phyloP scores from a whole-genome alignment of 2,797 vertebrate species.

The Chaetodon trifasciatus region DNA sequence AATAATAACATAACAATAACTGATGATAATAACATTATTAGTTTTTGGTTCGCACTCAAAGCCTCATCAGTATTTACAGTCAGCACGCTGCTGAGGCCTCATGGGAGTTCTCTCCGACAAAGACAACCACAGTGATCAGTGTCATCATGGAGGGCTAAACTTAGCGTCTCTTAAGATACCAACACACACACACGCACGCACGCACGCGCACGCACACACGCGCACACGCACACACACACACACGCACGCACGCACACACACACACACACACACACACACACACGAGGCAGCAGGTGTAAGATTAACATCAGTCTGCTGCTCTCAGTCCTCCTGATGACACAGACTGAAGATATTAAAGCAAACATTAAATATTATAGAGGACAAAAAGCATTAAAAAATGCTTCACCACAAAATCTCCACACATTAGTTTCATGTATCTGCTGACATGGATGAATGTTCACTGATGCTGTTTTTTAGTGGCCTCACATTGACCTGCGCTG shows the following conservation, averaged over 20 bases:
- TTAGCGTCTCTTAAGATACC: constrained; percentile 25
- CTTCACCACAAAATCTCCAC: too few relatives aligned
- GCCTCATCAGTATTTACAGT: background rate
- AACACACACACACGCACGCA: background rate
- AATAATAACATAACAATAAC: too few relatives aligned
- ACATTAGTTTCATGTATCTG: too few relatives aligned
- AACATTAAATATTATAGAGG: background rate
- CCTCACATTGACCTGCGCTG: too few relatives aligned
- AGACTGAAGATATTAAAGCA: constrained; percentile 1
- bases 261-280: constrained; percentile 2
- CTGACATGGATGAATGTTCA: too few relatives aligned
- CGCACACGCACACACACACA: constrained; percentile 4
- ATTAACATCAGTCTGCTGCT: constrained; percentile 42
- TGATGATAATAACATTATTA: too few relatives aligned
- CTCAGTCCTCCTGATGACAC: constrained; percentile 5
- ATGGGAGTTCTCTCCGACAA: constrained; percentile 9
- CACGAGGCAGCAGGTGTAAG: constrained; percentile 54
- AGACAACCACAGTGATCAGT: constrained; percentile 29
- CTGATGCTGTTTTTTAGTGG: too few relatives aligned
- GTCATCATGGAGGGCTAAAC: constrained; percentile 29
- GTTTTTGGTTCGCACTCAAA: too few relatives aligned
- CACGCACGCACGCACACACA: constrained; percentile 11
- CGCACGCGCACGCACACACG: constrained; percentile 5
- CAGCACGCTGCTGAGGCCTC: background rate
- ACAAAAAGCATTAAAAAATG: too few relatives aligned